phyloP scores from a whole-genome alignment of 2,888 invertebrate species.

The Brachypterus glaber region DNA sequence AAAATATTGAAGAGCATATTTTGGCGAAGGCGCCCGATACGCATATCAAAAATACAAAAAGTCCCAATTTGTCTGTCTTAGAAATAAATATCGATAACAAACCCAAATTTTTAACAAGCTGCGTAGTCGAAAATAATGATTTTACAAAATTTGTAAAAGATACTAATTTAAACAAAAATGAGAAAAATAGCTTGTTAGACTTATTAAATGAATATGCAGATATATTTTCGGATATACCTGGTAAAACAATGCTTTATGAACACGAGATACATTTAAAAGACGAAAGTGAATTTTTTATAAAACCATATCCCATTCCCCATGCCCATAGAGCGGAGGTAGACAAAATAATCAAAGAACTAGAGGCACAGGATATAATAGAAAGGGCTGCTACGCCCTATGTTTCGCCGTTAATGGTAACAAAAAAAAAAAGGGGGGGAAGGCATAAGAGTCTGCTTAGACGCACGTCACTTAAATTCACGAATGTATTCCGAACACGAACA shows the following conservation, averaged over 20 bases:
- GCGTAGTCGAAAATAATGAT: too few species aligned
- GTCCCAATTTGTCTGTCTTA: too few species aligned
- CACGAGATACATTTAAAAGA: conserved; percentile 8
- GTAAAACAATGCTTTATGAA: conserved; percentile 4
- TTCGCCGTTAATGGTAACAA: too few species aligned
- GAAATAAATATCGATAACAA: too few species aligned
- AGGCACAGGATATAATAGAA: conserved; percentile 9
- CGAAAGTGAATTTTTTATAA: conserved; percentile 7
- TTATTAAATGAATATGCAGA: too few species aligned
- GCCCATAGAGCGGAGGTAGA: conserved; percentile 9
- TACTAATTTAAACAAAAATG: too few species aligned
- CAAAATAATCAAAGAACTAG: conserved; percentile 4
- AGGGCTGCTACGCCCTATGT: conserved; percentile 8
- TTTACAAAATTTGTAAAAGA: too few species aligned
- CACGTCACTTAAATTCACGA: conserved; percentile 10
- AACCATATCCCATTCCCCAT: conserved; percentile 9
- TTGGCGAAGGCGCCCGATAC: too few species aligned
- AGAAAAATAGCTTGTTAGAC: too few species aligned
- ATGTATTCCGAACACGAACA: conserved; percentile 13
- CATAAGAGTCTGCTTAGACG: conserved; percentile 12
- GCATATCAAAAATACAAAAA: too few species aligned
- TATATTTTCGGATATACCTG: conserved; percentile 10
- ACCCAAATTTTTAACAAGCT: too few species aligned
- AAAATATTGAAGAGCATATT: too few species aligned
- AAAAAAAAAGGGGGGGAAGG: conserved; percentile 9